These are phyloP conservation scores for Xylota sylvarum DNA, from an alignment of 2,888 invertebrate genomes.

Conservation along the genomic window DNA sequence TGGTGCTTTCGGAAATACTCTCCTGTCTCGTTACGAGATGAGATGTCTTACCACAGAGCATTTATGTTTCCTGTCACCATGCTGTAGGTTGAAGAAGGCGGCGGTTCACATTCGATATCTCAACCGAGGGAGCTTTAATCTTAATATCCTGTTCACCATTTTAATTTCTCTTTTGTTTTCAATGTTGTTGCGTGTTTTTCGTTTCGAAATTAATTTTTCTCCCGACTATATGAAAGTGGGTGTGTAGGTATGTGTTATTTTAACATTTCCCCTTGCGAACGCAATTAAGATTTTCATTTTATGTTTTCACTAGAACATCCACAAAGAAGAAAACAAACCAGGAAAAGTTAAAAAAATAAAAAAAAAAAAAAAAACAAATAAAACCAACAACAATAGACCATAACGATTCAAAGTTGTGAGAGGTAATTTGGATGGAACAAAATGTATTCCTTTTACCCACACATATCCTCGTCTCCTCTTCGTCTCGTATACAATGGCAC, in stretches of 20 bases:
- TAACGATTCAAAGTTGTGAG: conserved; percentile 66
- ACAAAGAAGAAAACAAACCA: background rate
- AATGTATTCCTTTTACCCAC: conserved; percentile 32
- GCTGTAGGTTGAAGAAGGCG: background rate
- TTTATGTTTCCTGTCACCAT: conserved; percentile 42
- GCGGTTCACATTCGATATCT: conserved; percentile 46
- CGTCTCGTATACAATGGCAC: conserved; percentile 9
- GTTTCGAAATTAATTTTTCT: conserved; percentile 41
- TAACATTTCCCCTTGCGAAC: conserved; percentile 50
- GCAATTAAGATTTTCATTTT: conserved; percentile 74
- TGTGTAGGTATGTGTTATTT: conserved; percentile 50
- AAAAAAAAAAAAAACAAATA: conserved; percentile 10
- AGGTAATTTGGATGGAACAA: conserved; percentile 62
- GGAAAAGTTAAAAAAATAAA: conserved; percentile 2
- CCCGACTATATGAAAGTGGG: conserved; percentile 23
- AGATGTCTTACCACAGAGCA: conserved; percentile 47
- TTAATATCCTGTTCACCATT: conserved; percentile 55
- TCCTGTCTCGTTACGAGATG: conserved; percentile 38
- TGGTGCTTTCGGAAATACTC: conserved; percentile 20
- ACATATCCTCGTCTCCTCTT: background rate
- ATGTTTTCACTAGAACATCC: conserved; percentile 31
- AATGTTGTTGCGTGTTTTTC: conserved; percentile 38
- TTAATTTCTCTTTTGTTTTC: conserved; percentile 66
- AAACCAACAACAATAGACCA: conserved; percentile 11
- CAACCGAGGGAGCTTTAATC: conserved; percentile 54